phyloP scores from a whole-genome alignment of 2,797 vertebrate genomes.

The Chloroceryle amazona region DNA sequence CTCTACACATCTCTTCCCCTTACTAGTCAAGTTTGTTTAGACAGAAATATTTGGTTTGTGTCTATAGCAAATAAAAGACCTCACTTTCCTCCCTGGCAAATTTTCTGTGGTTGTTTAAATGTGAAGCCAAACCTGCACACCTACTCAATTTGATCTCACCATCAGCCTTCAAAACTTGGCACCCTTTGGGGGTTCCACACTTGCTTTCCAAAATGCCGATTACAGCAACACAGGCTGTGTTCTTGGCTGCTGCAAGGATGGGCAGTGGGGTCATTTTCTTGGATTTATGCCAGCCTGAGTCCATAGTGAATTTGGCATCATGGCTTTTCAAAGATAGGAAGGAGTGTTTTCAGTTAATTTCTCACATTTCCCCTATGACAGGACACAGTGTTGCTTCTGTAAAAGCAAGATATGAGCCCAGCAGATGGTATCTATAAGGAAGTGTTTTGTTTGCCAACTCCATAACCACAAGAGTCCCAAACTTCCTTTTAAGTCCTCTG shows the following conservation, averaged over 20 bases:
- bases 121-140: neutral
- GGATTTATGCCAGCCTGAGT: neutral
- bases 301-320: accelerated
- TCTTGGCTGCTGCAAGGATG: neutral
- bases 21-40: neutral
- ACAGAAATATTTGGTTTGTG: neutral
- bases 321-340: neutral
- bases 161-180: neutral
- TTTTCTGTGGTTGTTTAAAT: neutral
- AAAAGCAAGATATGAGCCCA: slow-evolving; percentile 50
- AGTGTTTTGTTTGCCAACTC: slow-evolving; percentile 53
- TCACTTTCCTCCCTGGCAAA: neutral
- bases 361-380: neutral
- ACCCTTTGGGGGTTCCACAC: neutral
- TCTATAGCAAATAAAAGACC: neutral
- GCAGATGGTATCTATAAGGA: slow-evolving; percentile 70
- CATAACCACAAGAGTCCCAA: slow-evolving; percentile 8
- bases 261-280: neutral
- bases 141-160: neutral
- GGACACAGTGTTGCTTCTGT: slow-evolving; percentile 22
- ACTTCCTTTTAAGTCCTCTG: slow-evolving; percentile 44
- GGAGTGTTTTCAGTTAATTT: neutral
- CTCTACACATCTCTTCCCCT: neutral
- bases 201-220: neutral
- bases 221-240: neutral